These are phyloP conservation scores for Hydra vulgaris DNA, from an alignment of 30 jellyfish, hydroid and myxozoan genomes.

Conservation along the genomic window DNA sequence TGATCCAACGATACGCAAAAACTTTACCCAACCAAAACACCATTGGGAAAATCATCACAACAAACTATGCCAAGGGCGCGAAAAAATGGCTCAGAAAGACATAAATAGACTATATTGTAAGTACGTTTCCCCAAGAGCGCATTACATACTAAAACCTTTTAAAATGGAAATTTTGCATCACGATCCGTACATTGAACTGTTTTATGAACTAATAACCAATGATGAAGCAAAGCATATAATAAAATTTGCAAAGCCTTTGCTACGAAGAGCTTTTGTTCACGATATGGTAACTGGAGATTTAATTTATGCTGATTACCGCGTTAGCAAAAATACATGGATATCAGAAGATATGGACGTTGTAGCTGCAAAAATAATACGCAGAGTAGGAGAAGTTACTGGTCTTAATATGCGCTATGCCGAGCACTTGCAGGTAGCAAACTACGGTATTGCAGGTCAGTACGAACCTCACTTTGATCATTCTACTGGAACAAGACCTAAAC, in stretches of 20 bases:
- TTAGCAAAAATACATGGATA: conserved; percentile 76
- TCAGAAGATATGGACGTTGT: conserved; percentile 53
- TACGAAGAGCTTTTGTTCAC: conserved; percentile 80
- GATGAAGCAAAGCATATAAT: conserved; percentile 34
- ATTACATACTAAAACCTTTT: conserved; percentile 37
- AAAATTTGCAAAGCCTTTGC: conserved; percentile 32
- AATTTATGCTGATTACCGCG: conserved; percentile 64
- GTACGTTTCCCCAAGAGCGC: conserved; percentile 34
- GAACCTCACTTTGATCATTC: conserved; percentile 85
- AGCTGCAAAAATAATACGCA: conserved; percentile 39
- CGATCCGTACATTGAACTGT: conserved; percentile 43
- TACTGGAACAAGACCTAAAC: conserved; percentile 27
- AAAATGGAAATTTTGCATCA: conserved; percentile 37
- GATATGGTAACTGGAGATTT: conserved; percentile 52
- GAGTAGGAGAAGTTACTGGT: conserved; percentile 59
- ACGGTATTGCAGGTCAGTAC: conserved; percentile 91
- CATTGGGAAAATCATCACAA: conserved; percentile 34
- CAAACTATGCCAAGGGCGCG: conserved; percentile 43
- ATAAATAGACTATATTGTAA: conserved; percentile 37
- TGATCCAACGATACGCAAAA: conserved; percentile 25
- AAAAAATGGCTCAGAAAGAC: conserved; percentile 43
- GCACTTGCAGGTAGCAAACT: conserved; percentile 63
- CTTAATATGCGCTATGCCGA: conserved; percentile 74
- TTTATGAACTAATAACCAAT: conserved; percentile 46
- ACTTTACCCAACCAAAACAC: conserved; percentile 7